Evolutionary conservation across 2,797 vertebrate genomes (phyloP), one percentile per base, ranked within the genome.

Genomic region (Propithecus deckenii): DNA sequence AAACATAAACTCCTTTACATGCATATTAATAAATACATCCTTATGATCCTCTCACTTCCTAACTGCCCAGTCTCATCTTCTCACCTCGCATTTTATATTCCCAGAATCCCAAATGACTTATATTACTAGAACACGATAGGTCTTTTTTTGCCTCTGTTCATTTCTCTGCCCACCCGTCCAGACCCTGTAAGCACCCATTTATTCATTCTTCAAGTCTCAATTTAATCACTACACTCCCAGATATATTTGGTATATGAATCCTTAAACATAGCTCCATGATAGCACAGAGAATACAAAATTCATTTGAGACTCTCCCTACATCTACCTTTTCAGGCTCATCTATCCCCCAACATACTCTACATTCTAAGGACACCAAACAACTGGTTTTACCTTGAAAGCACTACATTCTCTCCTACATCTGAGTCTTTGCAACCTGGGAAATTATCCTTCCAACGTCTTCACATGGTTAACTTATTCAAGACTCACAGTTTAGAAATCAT

Each of bases 381-480:
- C 13, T 74, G 38, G 22, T 23, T 63, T 74, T 55, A 89, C 14
- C 30, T 74, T 63, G 30, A 79, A 91, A 91, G 43, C 5, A 91
- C n/a, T 8, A 17, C 3, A 67, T 18, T 35, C 20, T 89, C n/a
- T 72, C 48, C 9, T 50, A 55, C n/a, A 48, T 74, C 7, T 69
- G 18, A 79, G 14, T 67, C 46, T 86, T 81, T 84, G 14, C 17
- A 88, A 86, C 72, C 43, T 84, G 14, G 81, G n/a, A 85, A 86
- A 69, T 83, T 61, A 50, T 86, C 76, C 61, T 91, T 72, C 30
- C 46, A 91, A 63, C 55, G 72, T 95, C 85, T 90, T 89, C 55
- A 30, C 30, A 3, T 50, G 46, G n/a, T 63, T 69, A 72, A 59
- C 67, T 85, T 55, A 91, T 1, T 76, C 76, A n/a, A 86, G 48